A percentile compares a stretch with the other conserved stretches of the same genome.
phyloP scores from a whole-genome alignment of 2,888 invertebrate species.

The Rutpela maculata region DNA sequence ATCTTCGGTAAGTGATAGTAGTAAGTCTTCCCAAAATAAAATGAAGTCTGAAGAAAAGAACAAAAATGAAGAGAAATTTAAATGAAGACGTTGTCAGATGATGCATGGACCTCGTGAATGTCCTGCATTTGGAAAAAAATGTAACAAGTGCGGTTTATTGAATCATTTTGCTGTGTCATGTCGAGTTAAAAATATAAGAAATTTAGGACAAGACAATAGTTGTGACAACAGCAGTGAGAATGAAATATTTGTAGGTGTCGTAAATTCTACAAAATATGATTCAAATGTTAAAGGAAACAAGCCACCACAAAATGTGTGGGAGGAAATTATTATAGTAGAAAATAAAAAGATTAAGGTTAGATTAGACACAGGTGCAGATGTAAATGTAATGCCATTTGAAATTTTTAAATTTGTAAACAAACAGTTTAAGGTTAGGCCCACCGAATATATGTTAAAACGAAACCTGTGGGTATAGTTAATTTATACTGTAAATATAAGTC shows the following conservation, averaged over 20 bases:
- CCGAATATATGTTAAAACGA: conserved; percentile 46
- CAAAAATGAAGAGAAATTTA: too few species aligned
- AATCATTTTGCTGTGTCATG: conserved; percentile 34
- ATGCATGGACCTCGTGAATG: conserved; percentile 22
- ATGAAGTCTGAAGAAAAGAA: too few species aligned
- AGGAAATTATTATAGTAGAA: conserved; percentile 34
- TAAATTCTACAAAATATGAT: not conserved
- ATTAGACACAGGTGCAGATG: conserved; percentile 49
- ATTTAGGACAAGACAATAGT: conserved; percentile 26
- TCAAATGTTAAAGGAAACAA: not conserved
- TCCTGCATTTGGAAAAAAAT: conserved; percentile 32
- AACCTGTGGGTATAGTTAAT: conserved; percentile 27
- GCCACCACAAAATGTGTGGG: conserved; percentile 4
- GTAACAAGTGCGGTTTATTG: conserved; percentile 30
- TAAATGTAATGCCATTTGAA: conserved; percentile 41
- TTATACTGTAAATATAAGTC: conserved; percentile 37
- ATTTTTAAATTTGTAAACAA: conserved; percentile 42
- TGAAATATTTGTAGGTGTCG: conserved; percentile 4
- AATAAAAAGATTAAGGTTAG: conserved; percentile 42
- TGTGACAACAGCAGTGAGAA: not conserved
- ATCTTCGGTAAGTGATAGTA: too few species aligned
- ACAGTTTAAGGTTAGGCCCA: conserved; percentile 46
- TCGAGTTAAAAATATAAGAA: conserved; percentile 34
- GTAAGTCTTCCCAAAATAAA: too few species aligned
- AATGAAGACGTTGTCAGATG: too few species aligned